Percentiles rank a stretch among this genome's conserved stretches.
These are phyloP conservation scores for Galagoides demidoff DNA, from an alignment of 2,797 vertebrate genomes.

Conservation along the genomic window DNA sequence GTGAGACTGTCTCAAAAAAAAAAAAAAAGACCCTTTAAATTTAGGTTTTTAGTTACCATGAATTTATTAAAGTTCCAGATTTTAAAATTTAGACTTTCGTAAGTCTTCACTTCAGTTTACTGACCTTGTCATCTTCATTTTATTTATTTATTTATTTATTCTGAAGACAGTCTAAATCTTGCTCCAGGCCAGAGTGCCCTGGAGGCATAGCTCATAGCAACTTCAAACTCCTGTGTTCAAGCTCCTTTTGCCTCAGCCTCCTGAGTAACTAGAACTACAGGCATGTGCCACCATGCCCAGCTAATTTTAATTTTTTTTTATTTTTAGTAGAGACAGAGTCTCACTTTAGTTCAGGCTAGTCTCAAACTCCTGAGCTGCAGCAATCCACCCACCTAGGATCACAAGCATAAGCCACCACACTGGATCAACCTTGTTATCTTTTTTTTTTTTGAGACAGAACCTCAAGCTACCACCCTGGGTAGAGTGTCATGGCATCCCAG, in stretches of 20 bases:
- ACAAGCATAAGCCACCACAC: neutral
- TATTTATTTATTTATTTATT: neutral
- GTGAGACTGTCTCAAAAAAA: no score
- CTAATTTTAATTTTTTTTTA: no score
- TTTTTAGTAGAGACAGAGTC: no score
- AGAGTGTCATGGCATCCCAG: no score
- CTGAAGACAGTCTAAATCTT: neutral
- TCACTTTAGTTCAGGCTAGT: neutral
- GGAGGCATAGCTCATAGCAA: no score
- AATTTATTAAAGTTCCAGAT: conserved; percentile 17
- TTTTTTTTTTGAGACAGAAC: neutral
- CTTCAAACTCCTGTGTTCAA: no score
- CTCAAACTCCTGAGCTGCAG: neutral
- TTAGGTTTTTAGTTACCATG: conserved; percentile 14
- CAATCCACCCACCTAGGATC: neutral
- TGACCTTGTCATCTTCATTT: neutral
- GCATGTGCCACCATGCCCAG: no score
- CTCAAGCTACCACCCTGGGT: no score
- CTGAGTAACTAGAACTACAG: no score
- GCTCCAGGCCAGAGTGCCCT: no score
- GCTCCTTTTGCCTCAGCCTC: no score
- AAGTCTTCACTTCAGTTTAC: conserved; percentile 25
- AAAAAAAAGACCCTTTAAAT: neutral
- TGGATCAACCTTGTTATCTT: conserved; percentile 33
- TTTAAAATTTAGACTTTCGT: conserved; percentile 27